phyloP scores from a whole-genome alignment of 2,797 vertebrate species.

The Trichosurus vulpecula region DNA sequence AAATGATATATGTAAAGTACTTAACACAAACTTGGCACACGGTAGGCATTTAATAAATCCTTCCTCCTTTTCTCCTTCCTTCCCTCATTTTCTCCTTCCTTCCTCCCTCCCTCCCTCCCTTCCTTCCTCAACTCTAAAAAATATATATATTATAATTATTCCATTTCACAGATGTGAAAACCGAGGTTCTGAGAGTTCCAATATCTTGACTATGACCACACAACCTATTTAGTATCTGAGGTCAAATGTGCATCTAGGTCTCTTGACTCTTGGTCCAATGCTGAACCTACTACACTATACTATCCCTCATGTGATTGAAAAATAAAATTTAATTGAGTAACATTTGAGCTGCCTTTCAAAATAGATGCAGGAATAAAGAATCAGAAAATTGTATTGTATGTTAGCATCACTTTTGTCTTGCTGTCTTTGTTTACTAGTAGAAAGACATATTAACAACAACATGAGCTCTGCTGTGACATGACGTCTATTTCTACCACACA shows the following conservation, averaged over 20 bases:
- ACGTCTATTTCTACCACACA: neutral
- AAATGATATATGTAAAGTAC: neutral
- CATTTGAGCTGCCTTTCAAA: slow-evolving; percentile 23
- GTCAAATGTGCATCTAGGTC: neutral
- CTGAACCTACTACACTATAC: neutral
- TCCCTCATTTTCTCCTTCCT: accelerated
- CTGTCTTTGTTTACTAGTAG: neutral
- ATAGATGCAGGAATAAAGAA: neutral
- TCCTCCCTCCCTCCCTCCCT: neutral
- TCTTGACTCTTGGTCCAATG: neutral
- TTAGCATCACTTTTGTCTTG: neutral
- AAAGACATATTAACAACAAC: neutral
- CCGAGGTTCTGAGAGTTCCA: neutral
- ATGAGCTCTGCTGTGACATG: neutral
- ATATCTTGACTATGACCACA: neutral
- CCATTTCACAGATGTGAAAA: neutral
- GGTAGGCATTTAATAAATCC: neutral
- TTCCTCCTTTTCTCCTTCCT: neutral
- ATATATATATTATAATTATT: neutral
- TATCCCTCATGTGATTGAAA: neutral
- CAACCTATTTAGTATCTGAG: neutral
- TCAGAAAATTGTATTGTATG: neutral
- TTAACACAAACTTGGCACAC: neutral
- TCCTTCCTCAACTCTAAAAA: neutral
- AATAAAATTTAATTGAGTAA: neutral